These are phyloP conservation scores for Pseudochirops cupreus DNA, from an alignment of 2,797 vertebrate species.

Conservation along the genomic window DNA sequence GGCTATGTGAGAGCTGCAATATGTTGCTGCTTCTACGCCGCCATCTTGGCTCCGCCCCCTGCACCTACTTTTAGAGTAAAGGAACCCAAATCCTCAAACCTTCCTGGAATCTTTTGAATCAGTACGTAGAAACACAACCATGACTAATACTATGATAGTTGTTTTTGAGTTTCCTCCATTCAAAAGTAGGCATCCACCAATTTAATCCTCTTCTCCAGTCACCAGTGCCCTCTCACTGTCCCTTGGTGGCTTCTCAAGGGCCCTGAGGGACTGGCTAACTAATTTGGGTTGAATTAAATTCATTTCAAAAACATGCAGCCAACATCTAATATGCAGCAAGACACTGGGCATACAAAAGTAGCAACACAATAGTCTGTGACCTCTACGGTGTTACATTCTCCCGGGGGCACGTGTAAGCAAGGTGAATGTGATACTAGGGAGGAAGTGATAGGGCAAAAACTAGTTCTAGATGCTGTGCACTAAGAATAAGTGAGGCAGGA, in stretches of 20 bases:
- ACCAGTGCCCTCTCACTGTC: not conserved
- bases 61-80: not conserved
- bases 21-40: too few relatives aligned
- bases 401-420: too few relatives aligned
- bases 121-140: not conserved
- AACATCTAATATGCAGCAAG: not conserved
- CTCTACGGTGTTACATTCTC: not conserved
- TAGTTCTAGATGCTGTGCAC: not conserved
- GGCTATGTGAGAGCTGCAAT: too few relatives aligned
- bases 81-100: not conserved
- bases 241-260: not conserved
- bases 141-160: not conserved
- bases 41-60: not conserved
- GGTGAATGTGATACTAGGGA: too few relatives aligned
- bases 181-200: not conserved
- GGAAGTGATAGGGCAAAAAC: not conserved
- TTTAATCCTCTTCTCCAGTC: not conserved
- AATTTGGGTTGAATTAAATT: not conserved
- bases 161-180: not conserved
- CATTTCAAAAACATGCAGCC: not conserved
- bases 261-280: not conserved
- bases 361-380: not conserved
- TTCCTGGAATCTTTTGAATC: not conserved
- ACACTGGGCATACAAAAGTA: not conserved
- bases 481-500: not conserved